A percentile compares a stretch with the other conserved stretches of the same genome.
Evolutionary conservation across 53 echinoderm and acorn worm genomes (phyloP).

Genomic region (Crossaster papposus): DNA sequence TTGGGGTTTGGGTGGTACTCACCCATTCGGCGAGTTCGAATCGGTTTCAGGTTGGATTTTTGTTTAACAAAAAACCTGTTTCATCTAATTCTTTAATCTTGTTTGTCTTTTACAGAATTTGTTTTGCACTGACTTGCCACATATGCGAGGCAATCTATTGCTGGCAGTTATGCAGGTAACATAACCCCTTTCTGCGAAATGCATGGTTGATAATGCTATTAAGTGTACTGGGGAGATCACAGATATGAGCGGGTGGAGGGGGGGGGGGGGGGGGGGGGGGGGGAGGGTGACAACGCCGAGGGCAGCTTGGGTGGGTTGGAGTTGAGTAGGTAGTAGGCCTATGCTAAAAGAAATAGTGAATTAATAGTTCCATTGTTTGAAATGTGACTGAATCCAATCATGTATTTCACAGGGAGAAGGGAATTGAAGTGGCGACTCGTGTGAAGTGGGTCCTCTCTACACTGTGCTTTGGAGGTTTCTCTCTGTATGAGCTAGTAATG

Average conservation of each 20-base stretch:
- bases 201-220: background rate
- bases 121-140: slow-evolving; percentile 14
- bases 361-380: too few species aligned
- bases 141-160: slow-evolving; percentile 5
- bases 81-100: background rate
- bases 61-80: background rate
- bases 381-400: background rate
- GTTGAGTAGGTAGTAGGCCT: too few species aligned
- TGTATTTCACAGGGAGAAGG: slow-evolving; percentile 21
- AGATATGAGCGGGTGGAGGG: too few species aligned
- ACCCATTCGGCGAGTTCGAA: background rate
- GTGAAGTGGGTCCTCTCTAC: slow-evolving; percentile 42
- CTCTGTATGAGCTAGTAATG: slow-evolving; percentile 28
- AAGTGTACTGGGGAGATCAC: too few species aligned
- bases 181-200: background rate
- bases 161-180: slow-evolving; percentile 41
- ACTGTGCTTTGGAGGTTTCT: slow-evolving; percentile 46
- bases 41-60: background rate
- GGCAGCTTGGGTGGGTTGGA: too few species aligned
- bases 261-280: too few species aligned
- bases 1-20: too few species aligned
- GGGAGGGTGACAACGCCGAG: too few species aligned
- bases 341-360: too few species aligned
- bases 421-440: background rate
- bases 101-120: background rate